Percentiles rank a stretch among this genome's conserved stretches.
phyloP scores from a whole-genome alignment of 2,797 vertebrate genomes.

The Aulostomus chinensis region DNA sequence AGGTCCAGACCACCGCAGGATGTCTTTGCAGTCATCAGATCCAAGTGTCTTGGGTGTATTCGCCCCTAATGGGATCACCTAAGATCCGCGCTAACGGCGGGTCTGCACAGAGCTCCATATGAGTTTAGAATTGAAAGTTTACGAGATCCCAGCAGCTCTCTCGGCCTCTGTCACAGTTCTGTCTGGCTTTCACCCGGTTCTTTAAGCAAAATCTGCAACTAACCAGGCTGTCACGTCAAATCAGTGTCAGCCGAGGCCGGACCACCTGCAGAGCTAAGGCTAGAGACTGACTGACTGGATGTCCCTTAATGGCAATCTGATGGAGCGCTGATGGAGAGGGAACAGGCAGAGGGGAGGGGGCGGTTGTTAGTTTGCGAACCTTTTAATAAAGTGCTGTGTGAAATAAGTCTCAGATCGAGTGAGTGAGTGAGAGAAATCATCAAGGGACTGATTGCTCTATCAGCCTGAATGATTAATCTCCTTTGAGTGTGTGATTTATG shows the following conservation, averaged over 20 bases:
- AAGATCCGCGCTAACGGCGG: no score
- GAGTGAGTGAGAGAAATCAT: constrained; percentile 46
- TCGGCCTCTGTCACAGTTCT: neutral
- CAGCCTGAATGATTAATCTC: constrained; percentile 62
- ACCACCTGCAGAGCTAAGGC: constrained; percentile 48
- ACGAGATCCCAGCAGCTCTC: neutral
- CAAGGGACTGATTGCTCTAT: constrained; percentile 62
- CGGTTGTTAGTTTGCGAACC: constrained; percentile 24
- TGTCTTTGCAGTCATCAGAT: no score
- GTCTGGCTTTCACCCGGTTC: constrained; percentile 4
- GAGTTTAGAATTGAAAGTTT: no score
- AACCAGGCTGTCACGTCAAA: constrained; percentile 50
- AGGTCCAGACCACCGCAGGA: no score
- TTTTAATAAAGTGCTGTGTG: constrained; percentile 50
- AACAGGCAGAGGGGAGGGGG: neutral
- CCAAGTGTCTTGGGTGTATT: no score
- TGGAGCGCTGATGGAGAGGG: constrained; percentile 56
- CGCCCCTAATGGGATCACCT: no score
- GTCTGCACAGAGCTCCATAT: no score
- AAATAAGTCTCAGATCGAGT: constrained; percentile 44
- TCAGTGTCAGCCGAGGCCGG: constrained; percentile 28
- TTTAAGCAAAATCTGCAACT: constrained; percentile 34
- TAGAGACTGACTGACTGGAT: constrained; percentile 32
- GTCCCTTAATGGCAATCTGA: constrained; percentile 63
- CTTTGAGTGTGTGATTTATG: constrained; percentile 69